These are phyloP conservation scores for Corythaeola cristata DNA, from an alignment of 2,113 vertebrate genomes.

Conservation along the genomic window DNA sequence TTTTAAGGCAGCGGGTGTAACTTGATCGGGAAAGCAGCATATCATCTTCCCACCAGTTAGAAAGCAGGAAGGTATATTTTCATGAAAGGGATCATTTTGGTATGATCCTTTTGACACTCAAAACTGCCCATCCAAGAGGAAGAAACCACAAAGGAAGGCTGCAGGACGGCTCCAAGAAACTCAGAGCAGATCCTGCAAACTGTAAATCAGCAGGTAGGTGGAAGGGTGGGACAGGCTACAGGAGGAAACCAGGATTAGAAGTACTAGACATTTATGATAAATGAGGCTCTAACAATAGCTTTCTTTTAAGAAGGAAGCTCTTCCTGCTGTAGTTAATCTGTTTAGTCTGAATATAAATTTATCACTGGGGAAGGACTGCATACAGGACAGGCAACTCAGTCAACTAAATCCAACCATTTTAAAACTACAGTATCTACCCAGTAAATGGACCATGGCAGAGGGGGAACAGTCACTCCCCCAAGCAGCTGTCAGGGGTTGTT, in stretches of 20 bases:
- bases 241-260: background rate
- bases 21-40: background rate
- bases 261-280: background rate
- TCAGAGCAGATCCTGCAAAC: background rate
- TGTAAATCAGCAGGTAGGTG: background rate
- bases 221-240: background rate
- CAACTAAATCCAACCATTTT: background rate
- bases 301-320: conserved; percentile 6
- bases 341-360: background rate
- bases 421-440: background rate
- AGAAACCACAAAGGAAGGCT: background rate
- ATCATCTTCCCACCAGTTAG: conserved; percentile 22
- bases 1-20: conserved; percentile 60
- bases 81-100: background rate
- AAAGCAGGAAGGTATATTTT: background rate
- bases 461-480: background rate
- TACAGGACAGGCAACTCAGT: background rate
- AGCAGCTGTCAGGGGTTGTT: background rate
- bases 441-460: background rate
- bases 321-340: conserved; percentile 6
- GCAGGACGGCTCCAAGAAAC: background rate
- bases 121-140: background rate
- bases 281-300: conserved; percentile 11
- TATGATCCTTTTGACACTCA: background rate
- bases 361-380: background rate